These are phyloP conservation scores for Parazoanthus atlanticus DNA, from an alignment of 92 coral and sea anemone genomes.

Conservation along the genomic window DNA sequence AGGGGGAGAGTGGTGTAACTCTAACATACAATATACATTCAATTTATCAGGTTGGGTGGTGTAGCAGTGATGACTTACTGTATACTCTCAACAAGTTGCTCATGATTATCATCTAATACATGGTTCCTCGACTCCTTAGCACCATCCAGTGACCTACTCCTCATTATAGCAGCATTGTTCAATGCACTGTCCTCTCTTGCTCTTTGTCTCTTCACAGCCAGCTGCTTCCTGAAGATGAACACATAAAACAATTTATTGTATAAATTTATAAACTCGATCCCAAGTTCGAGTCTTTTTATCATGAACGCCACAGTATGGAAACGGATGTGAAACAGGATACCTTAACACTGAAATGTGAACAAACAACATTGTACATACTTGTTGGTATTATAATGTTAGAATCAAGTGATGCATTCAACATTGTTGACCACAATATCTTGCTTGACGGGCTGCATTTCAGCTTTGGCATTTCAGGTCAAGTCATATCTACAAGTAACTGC, in stretches of 20 bases:
- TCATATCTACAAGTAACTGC: no score
- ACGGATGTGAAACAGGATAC: no score
- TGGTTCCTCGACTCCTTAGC: conserved; percentile 11
- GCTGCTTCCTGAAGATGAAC: conserved; percentile 6
- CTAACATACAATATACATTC: no score
- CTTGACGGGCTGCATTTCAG: no score
- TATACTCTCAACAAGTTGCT: conserved; percentile 17
- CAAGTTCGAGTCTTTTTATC: background rate
- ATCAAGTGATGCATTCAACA: no score
- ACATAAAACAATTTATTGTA: background rate
- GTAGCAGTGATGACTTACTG: conserved; percentile 11
- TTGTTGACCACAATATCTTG: no score
- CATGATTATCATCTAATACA: background rate
- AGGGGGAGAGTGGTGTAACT: no score
- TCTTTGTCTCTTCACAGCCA: background rate
- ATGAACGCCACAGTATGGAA: background rate
- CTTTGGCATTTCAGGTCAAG: no score
- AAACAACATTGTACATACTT: no score
- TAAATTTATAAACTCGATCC: background rate
- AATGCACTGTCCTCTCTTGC: background rate
- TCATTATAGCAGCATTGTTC: background rate
- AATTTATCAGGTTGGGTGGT: no score
- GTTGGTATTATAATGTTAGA: no score
- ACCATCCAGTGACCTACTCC: conserved; percentile 14
- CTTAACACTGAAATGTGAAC: no score